These are phyloP conservation scores for Ridgeia piscesae DNA, from an alignment of 1,140 invertebrate genomes.

Conservation along the genomic window DNA sequence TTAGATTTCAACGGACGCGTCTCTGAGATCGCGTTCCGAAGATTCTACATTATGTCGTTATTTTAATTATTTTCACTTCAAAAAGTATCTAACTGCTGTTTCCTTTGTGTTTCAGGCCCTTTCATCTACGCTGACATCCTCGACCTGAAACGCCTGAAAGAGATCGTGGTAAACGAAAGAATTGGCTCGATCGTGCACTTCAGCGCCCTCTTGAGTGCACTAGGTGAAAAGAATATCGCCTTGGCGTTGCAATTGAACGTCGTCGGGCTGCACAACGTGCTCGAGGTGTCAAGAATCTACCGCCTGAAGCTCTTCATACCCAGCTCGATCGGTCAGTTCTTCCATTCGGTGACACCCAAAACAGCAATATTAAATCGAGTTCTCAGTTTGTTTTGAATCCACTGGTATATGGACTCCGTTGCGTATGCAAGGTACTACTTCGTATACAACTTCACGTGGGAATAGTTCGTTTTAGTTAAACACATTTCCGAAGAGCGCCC, in stretches of 20 bases:
- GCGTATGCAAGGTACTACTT: too few species aligned
- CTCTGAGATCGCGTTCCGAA: too few species aligned
- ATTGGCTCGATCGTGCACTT: constrained; percentile 93
- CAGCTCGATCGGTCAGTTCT: constrained; percentile 75
- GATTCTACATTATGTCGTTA: too few species aligned
- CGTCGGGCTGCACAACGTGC: constrained; percentile 85
- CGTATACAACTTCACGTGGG: too few species aligned
- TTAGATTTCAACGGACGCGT: too few species aligned
- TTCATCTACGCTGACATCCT: constrained; percentile 90
- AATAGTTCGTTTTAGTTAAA: too few species aligned
- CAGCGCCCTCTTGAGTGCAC: constrained; percentile 84
- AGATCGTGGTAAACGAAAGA: constrained; percentile 83
- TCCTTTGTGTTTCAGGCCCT: constrained; percentile 64
- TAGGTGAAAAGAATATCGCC: constrained; percentile 88
- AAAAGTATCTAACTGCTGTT: too few species aligned
- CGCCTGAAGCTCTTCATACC: constrained; percentile 86
- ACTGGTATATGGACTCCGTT: not conserved
- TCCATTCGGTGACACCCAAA: not conserved
- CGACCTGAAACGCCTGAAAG: constrained; percentile 86
- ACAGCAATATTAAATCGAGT: not conserved
- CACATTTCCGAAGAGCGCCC: too few species aligned
- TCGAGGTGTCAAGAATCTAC: constrained; percentile 87
- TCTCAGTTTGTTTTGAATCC: not conserved
- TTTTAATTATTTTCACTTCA: too few species aligned
- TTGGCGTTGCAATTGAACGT: constrained; percentile 81